Evolutionary conservation across 1,140 invertebrate species (phyloP), one percentile per base, ranked within the genome.

Genomic region (Aphaenogaster floridana): DNA sequence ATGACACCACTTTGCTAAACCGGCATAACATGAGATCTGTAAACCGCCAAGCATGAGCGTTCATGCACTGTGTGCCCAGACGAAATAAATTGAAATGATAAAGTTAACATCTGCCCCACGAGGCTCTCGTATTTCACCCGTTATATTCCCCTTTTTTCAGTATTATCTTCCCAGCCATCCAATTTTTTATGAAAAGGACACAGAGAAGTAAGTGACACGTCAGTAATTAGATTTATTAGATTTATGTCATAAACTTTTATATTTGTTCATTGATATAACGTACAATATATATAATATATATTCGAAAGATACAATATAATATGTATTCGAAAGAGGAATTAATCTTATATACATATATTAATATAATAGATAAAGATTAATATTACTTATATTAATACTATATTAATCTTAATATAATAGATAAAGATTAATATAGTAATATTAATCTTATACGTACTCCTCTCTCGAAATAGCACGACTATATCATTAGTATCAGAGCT

Each of bases 1-100:
- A 61, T 11, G 48, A 69, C 64, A 79, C 59, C 78, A 89, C 68
- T 79, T 83, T 76, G 79, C 79, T 89, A 68, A 68, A 63, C 81
- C 89, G 79, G 78, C 78, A 52, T 83, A 76, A 54, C n/a, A 21
- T 9, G 28, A 61, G 7, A 68, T 87, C 59, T 68, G 61, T 74
- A 59, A 59, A 52, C 17, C 54, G 72, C 71, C 50, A 63, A 69
- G 59, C 77, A 90, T 86, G 74, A 90, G 78, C 77, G 90, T 90
- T 86, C 89, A 91, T 91, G 89, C 90, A 91, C 90, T 91, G 86
- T 87, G 90, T 91, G 90, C 90, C 78, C 90, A 80, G 86, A 91
- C 42, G 69, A 86, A 91, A 91, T 91, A 91, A 91, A 28, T 21
- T 84, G 83, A 86, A 86, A n/a, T 74, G 86, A 88, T 50, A 74